Percentiles rank a stretch among this genome's conserved stretches.
Conservation (phyloP, 2,113 vertebrate genomes). For the Campylorhamphus procurvoides region DNA sequence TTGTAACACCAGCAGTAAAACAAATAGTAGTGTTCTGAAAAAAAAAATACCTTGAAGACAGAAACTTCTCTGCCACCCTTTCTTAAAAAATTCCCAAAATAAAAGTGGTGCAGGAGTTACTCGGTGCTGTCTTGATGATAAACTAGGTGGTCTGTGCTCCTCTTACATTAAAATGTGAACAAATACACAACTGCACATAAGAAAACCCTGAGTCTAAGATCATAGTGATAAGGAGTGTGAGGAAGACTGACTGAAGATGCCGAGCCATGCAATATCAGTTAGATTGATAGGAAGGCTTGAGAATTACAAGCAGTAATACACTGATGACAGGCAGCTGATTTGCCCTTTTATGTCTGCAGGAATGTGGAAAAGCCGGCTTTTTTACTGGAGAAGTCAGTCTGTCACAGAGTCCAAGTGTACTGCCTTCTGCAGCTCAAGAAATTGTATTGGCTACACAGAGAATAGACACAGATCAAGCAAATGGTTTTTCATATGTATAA, state of each 20-base stretch:
- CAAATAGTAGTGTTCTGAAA: neutral
- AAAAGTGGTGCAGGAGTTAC: neutral
- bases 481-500: neutral
- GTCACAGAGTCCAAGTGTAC: neutral
- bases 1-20: neutral
- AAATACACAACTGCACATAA: neutral
- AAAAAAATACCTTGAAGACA: neutral
- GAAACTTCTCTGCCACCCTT: neutral
- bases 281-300: neutral
- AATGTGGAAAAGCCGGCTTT: conserved; percentile 10
- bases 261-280: neutral
- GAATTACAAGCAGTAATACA: neutral
- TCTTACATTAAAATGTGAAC: neutral
- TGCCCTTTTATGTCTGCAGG: neutral
- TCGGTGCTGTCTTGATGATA: neutral
- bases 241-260: neutral
- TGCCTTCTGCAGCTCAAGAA: neutral
- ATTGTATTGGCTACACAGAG: neutral
- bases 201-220: neutral
- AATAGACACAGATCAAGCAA: neutral
- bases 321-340: neutral
- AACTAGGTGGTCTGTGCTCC: neutral
- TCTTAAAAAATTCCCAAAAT: neutral
- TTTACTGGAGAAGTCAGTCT: neutral
- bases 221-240: neutral